A percentile compares a stretch with the other conserved stretches of the same genome.
phyloP scores from a whole-genome alignment of 2,113 vertebrate species.

The Salvelinus fontinalis region DNA sequence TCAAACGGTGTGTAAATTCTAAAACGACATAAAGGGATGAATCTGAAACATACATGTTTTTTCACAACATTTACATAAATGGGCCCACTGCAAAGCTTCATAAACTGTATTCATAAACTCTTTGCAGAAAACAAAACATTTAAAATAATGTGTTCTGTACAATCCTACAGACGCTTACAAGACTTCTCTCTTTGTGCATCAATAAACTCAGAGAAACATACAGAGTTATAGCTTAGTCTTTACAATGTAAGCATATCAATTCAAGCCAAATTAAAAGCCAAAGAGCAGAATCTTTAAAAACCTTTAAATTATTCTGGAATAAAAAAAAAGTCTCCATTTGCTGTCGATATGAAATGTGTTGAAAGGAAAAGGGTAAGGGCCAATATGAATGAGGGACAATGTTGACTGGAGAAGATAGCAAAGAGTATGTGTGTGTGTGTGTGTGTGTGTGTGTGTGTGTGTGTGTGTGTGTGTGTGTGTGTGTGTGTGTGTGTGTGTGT shows the following conservation, averaged over 20 bases:
- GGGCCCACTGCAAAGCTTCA: not conserved
- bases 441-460: not conserved
- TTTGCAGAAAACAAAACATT: constrained; percentile 1
- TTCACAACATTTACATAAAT: not conserved
- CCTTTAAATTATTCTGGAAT: constrained; percentile 34
- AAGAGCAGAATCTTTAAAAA: constrained; percentile 38
- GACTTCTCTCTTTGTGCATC: not conserved
- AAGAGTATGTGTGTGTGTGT: constrained; percentile 11
- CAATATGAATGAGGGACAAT: constrained; percentile 13
- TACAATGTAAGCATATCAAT: constrained; percentile 36
- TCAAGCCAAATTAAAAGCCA: constrained; percentile 40
- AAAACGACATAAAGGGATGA: not conserved
- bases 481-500: not conserved
- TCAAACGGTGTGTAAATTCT: not conserved
- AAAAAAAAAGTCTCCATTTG: constrained; percentile 32
- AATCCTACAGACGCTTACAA: not conserved
- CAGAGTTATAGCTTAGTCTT: constrained; percentile 12
- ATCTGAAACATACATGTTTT: not conserved
- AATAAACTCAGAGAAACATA: constrained; percentile 1
- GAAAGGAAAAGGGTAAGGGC: not conserved
- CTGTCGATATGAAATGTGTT: constrained; percentile 16
- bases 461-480: not conserved
- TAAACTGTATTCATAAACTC: not conserved
- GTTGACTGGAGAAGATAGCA: not conserved
- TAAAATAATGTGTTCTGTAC: not conserved